Evolutionary conservation across 2,888 invertebrate genomes (phyloP), one percentile per base, ranked within the genome.

Genomic region (Dascillus cervinus): DNA sequence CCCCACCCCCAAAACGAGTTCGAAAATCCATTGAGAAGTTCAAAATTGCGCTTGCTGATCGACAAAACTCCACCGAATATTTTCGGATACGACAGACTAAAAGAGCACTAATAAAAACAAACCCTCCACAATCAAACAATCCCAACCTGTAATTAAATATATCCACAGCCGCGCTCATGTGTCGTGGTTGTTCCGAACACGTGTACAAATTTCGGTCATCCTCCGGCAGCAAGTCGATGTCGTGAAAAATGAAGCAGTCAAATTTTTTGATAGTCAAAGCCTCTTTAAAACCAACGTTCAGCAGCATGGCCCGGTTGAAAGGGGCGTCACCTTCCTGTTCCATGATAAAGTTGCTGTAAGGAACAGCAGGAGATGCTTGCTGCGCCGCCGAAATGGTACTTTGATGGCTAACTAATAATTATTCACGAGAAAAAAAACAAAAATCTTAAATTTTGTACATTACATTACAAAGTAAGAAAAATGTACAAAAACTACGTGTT

Each of bases 1-100:
- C n/a, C n/a, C 96, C 96, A 96, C 8, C 96, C 96, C 87, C 94
- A 96, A 64, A 87, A 97, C 37, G 84, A 82, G 61, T 91, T 91
- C 31, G 88, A 88, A 70, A 90, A 91, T 2, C 91, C 91, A 64
- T 97, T 97, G 11, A 95, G 83, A 41, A 78, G 73, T 30, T 75
- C 70, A 61, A 95, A 89, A 56, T 97, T 95, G 43, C 84, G 77
- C 31, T 75, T 73, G 0, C 83, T 87, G 70, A 97, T 76, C 2
- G 96, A 95, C 6, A 87, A 88, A 3, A 95, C 94, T 21, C 96
- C 96, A 13, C 96, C 96, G 66, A 97, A 95, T 43, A 96, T 80
- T 39, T 82, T 79, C 42, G 77, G 72, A 60, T 97, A 97, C 28
- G 94, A 94, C 56, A 96, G 72, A 66, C 94, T 95, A 41, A 19